Conservation (phyloP, 2,888 invertebrate species). For the Troides aeacus region DNA sequence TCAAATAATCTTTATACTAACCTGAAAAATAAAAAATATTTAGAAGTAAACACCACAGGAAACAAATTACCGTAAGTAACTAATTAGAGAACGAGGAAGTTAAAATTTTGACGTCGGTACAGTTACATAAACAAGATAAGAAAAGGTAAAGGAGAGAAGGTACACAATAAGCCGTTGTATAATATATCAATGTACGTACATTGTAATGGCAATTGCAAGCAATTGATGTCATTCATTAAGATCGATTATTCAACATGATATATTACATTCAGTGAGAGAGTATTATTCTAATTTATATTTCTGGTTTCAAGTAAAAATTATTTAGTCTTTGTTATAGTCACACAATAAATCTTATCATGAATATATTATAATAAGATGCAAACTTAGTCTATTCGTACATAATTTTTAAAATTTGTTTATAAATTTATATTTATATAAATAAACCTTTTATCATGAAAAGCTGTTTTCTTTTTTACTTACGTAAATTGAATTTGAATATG, state of each 20-base stretch:
- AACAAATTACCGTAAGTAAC: too few relatives aligned
- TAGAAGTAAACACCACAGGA: too few relatives aligned
- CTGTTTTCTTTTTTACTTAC: too few relatives aligned
- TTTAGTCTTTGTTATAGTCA: background rate
- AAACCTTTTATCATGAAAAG: too few relatives aligned
- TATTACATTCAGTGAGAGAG: background rate
- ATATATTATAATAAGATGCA: too few relatives aligned
- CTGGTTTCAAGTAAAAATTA: background rate
- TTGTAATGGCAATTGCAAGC: slow-evolving; percentile 24
- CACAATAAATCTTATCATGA: too few relatives aligned
- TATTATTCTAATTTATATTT: background rate
- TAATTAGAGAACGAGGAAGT: slow-evolving; percentile 14
- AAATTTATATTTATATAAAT: too few relatives aligned
- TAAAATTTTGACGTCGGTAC: background rate
- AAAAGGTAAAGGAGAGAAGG: background rate
- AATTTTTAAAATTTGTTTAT: too few relatives aligned
- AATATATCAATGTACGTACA: slow-evolving; percentile 13
- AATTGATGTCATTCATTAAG: slow-evolving; percentile 28
- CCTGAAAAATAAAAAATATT: too few relatives aligned
- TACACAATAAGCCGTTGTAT: slow-evolving; percentile 14
- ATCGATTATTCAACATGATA: slow-evolving; percentile 24
- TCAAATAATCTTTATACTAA: too few relatives aligned
- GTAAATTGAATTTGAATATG: too few relatives aligned
- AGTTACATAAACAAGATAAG: slow-evolving; percentile 3
- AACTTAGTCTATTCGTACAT: too few relatives aligned